Evolutionary conservation across 2,797 vertebrate species (phyloP).

Genomic region (Jordanella pulchra): DNA sequence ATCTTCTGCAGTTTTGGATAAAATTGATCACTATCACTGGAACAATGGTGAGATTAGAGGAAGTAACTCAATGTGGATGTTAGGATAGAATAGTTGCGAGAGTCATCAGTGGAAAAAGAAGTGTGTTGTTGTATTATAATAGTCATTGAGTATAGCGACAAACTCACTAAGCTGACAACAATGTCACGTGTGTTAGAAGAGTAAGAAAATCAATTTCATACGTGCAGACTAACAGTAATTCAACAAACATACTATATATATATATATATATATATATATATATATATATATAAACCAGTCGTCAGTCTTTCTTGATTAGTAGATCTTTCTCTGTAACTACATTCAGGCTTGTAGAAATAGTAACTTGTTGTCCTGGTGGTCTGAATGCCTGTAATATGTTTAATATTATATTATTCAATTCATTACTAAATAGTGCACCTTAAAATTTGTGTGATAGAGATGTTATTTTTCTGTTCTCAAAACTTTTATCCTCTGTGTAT

Average conservation of each 20-base stretch:
- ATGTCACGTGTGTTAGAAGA: too few species aligned
- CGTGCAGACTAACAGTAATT: too few species aligned
- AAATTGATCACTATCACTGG: constrained; percentile 54
- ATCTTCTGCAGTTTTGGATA: constrained; percentile 68
- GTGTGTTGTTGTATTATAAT: neutral
- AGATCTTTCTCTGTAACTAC: neutral
- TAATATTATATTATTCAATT: neutral
- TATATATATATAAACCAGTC: too few species aligned
- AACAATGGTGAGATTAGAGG: constrained; percentile 73
- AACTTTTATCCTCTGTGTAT: neutral
- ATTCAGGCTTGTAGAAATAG: neutral
- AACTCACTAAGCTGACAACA: too few species aligned
- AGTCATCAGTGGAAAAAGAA: neutral
- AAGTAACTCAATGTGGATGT: neutral
- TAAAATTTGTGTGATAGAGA: neutral
- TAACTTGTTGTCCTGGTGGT: neutral
- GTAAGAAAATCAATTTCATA: too few species aligned
- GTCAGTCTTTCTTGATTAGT: neutral
- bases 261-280: too few species aligned
- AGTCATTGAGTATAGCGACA: too few species aligned
- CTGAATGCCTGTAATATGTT: neutral
- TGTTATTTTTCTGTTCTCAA: neutral
- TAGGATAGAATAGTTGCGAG: constrained; percentile 4
- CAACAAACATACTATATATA: too few species aligned
- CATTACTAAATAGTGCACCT: too few species aligned